Conservation (phyloP, 1,140 invertebrate genomes). For the Neotoxoptera formosana region DNA sequence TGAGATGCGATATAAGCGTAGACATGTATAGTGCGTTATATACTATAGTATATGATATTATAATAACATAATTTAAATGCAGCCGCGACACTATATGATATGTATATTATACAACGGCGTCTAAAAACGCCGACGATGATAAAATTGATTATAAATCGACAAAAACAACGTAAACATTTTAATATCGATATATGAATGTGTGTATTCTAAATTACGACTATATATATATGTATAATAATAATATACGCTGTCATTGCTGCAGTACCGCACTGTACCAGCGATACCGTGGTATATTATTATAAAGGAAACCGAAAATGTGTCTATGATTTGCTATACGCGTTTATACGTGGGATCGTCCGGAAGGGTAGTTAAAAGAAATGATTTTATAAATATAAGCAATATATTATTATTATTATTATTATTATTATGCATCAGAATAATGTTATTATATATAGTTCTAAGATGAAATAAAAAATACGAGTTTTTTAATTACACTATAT, state of each 20-base stretch:
- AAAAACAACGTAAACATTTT: background rate
- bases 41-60: background rate
- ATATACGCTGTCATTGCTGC: background rate
- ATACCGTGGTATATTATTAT: background rate
- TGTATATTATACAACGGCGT: background rate
- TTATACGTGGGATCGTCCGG: background rate
- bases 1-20: background rate
- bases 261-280: background rate
- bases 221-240: background rate
- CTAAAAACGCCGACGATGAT: background rate
- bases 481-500: background rate
- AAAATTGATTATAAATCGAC: slow-evolving; percentile 9
- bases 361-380: background rate
- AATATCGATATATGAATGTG: background rate
- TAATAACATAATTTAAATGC: background rate
- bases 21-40: background rate
- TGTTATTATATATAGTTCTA: background rate
- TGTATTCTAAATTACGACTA: background rate
- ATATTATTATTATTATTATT: background rate
- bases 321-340: background rate
- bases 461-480: background rate
- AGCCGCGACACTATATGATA: background rate
- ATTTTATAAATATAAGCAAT: background rate
- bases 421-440: background rate
- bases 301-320: background rate